phyloP scores from a whole-genome alignment of 1,140 invertebrate genomes.

The Asobara japonica region DNA sequence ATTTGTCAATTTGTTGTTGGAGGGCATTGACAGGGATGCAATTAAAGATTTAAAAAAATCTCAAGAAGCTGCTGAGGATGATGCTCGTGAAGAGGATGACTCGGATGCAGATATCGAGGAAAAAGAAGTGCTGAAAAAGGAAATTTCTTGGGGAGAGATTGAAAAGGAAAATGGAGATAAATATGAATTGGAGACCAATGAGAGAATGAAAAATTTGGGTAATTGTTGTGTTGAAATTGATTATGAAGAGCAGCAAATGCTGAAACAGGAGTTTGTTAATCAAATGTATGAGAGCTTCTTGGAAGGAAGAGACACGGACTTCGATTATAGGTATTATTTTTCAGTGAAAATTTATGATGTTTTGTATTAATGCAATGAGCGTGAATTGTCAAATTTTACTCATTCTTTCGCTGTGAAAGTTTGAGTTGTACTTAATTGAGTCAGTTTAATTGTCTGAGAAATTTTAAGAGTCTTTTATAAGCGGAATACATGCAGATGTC shows the following conservation, averaged over 20 bases:
- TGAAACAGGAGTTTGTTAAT: constrained; percentile 85
- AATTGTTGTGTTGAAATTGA: constrained; percentile 36
- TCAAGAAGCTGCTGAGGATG: constrained; percentile 73
- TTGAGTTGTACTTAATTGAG: no score
- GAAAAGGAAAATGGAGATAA: neutral
- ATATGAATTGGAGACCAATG: neutral
- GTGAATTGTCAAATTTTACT: no score
- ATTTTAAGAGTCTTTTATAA: no score
- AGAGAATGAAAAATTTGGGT: neutral
- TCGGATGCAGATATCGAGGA: constrained; percentile 59
- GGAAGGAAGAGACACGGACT: constrained; percentile 82
- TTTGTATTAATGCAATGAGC: no score
- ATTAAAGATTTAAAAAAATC: constrained; percentile 71
- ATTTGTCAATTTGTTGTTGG: constrained; percentile 75
- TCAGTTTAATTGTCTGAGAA: no score
- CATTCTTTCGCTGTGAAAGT: no score
- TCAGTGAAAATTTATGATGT: neutral
- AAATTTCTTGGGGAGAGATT: constrained; percentile 34
- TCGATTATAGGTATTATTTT: constrained; percentile 78
- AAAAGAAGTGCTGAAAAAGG: constrained; percentile 49
- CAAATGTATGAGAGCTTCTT: constrained; percentile 91
- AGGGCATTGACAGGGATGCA: constrained; percentile 74
- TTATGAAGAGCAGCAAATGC: constrained; percentile 70
- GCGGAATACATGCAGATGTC: no score
- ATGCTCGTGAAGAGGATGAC: constrained; percentile 43